Conservation (phyloP, 2,113 vertebrate genomes). For the Brachyhypopomus occidentalis region DNA sequence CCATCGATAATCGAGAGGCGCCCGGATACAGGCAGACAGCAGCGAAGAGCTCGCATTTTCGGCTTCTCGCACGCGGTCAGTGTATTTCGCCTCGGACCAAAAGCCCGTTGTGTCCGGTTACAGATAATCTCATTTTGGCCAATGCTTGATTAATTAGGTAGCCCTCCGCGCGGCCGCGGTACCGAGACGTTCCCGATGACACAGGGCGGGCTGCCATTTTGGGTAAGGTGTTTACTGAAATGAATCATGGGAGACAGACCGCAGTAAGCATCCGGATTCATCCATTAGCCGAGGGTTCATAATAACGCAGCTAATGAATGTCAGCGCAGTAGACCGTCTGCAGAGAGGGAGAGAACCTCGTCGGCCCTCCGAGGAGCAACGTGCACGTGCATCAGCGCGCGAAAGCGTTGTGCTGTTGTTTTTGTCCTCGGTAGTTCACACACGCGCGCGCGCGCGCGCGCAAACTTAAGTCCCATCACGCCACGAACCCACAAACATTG, state of each 20-base stretch:
- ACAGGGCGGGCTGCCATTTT: constrained; percentile 42
- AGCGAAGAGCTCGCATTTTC: constrained; percentile 35
- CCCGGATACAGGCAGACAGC: constrained; percentile 24
- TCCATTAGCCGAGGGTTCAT: constrained; percentile 32
- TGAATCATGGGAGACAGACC: constrained; percentile 34
- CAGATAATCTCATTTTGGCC: constrained; percentile 47
- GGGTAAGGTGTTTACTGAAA: constrained; percentile 42
- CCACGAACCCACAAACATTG: constrained; percentile 26
- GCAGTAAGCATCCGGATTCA: constrained; percentile 34
- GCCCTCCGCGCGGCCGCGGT: constrained; percentile 5
- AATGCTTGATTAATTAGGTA: constrained; percentile 48
- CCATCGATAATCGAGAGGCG: constrained; percentile 59
- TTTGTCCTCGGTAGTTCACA: too few relatives aligned
- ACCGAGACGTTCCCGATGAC: constrained; percentile 27
- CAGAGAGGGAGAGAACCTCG: constrained; percentile 5
- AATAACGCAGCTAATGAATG: constrained; percentile 36
- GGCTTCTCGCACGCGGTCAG: too few relatives aligned
- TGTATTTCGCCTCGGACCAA: constrained; percentile 15
- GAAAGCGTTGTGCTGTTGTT: too few relatives aligned
- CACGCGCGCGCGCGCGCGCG: too few relatives aligned
- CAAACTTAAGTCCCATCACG: constrained; percentile 5
- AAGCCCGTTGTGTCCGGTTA: constrained; percentile 36
- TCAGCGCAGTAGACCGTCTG: constrained; percentile 19
- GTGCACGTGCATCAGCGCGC: neutral
- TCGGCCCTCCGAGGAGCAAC: too few relatives aligned